These are phyloP conservation scores for Cotesia typhae DNA, from an alignment of 1,140 invertebrate genomes.

Conservation along the genomic window DNA sequence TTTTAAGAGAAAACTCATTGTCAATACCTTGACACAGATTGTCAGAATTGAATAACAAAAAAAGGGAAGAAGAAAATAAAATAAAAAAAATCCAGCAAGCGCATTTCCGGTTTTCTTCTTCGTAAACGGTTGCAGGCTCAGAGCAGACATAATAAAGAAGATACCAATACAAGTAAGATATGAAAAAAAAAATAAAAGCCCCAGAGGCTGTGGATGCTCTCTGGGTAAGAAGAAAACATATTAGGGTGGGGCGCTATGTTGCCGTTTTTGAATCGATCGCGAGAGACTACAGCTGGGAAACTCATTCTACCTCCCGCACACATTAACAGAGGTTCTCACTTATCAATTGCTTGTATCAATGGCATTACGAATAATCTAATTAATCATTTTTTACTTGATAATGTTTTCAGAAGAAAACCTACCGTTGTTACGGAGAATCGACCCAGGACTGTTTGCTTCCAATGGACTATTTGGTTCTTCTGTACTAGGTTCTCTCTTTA, in stretches of 20 bases:
- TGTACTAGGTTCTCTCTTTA: conserved; percentile 67
- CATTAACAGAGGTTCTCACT: conserved; percentile 32
- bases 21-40: conserved; percentile 35
- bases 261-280: conserved; percentile 65
- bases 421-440: conserved; percentile 65
- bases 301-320: conserved; percentile 23
- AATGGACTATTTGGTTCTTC: conserved; percentile 68
- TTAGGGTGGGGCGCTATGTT: conserved; percentile 60
- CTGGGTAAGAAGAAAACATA: conserved; percentile 55
- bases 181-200: conserved; percentile 27
- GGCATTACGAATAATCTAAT: background rate
- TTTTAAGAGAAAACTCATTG: background rate
- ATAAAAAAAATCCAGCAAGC: conserved; percentile 42
- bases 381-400: background rate
- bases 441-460: conserved; percentile 67
- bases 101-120: background rate
- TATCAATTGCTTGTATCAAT: conserved; percentile 13
- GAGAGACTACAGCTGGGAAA: conserved; percentile 32
- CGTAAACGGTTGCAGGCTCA: conserved; percentile 1
- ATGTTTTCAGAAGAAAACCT: conserved; percentile 45
- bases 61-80: conserved; percentile 54
- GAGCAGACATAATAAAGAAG: background rate
- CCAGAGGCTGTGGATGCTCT: conserved; percentile 46
- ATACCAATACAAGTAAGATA: conserved; percentile 17
- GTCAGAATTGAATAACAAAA: conserved; percentile 32